Evolutionary conservation across 2,797 vertebrate genomes (phyloP).

Genomic region (Tadarida brasiliensis): DNA sequence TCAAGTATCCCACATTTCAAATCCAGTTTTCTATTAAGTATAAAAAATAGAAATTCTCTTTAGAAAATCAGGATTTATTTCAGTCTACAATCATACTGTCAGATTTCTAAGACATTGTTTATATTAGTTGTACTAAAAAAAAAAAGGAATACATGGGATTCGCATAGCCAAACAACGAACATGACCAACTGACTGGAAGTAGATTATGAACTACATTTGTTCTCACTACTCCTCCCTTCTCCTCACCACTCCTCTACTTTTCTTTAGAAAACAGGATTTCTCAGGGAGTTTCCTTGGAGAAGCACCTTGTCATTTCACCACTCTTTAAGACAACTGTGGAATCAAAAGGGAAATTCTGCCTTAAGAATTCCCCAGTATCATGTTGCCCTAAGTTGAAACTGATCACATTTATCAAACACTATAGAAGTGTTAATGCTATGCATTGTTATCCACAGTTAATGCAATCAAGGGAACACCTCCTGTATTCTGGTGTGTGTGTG

Average conservation of each 20-base stretch:
- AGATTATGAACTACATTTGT: not conserved
- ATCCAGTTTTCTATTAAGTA: not conserved
- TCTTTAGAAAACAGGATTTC: conserved; percentile 52
- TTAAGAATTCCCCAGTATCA: conserved; percentile 77
- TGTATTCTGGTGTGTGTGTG: not conserved
- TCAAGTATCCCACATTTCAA: not conserved
- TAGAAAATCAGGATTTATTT: not conserved
- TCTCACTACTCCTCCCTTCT: not conserved
- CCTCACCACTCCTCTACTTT: not conserved
- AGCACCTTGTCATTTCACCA: conserved; percentile 79
- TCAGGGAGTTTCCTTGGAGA: conserved; percentile 81
- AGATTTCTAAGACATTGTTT: conserved; percentile 13
- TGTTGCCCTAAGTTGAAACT: conserved; percentile 73
- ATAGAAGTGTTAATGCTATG: conserved; percentile 81
- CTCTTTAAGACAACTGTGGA: conserved; percentile 74
- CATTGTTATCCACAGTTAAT: conserved; percentile 82
- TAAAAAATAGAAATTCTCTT: not conserved
- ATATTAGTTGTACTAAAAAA: not conserved
- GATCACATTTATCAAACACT: conserved; percentile 82
- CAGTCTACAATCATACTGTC: not conserved
- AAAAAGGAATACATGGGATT: not conserved
- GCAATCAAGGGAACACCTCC: conserved; percentile 81
- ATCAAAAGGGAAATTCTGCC: conserved; percentile 82
- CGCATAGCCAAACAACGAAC: not conserved
- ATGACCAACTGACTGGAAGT: not conserved